Conservation (phyloP, 2,797 vertebrate species). For the Hypotaenidia philippensis region DNA sequence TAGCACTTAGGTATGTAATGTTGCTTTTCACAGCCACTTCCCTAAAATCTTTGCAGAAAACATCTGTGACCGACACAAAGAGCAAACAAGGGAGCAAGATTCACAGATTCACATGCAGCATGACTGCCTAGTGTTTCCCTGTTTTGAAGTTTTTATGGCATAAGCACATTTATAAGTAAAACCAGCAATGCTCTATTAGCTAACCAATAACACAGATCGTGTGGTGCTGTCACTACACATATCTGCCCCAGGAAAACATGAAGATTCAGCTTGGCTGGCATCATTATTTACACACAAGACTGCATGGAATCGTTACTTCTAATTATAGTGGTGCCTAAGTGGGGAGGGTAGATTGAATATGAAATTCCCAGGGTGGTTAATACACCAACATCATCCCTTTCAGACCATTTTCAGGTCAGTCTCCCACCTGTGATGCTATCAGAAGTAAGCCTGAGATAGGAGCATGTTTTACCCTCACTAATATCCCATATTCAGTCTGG, state of each 20-base stretch:
- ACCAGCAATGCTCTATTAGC: not conserved
- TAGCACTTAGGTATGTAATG: not conserved
- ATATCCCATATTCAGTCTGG: not conserved
- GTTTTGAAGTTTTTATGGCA: not conserved
- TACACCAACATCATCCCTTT: not conserved
- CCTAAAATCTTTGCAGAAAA: not conserved
- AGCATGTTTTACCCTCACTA: not conserved
- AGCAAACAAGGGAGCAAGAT: not conserved
- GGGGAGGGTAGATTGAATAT: not conserved
- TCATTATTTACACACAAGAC: not conserved
- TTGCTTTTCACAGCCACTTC: not conserved
- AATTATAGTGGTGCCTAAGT: not conserved
- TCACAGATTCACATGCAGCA: not conserved
- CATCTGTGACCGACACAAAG: not conserved
- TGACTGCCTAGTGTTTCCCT: fast-evolving
- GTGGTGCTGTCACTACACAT: not conserved
- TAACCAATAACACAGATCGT: not conserved
- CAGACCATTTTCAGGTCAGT: not conserved
- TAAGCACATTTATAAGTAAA: not conserved
- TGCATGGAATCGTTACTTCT: not conserved
- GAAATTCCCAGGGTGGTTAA: not conserved
- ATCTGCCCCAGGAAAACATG: not conserved
- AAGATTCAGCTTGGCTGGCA: not conserved
- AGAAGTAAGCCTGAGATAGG: not conserved
- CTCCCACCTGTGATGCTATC: not conserved